These are phyloP conservation scores for Ameiurus melas DNA, from an alignment of 2,113 vertebrate species.

Conservation along the genomic window DNA sequence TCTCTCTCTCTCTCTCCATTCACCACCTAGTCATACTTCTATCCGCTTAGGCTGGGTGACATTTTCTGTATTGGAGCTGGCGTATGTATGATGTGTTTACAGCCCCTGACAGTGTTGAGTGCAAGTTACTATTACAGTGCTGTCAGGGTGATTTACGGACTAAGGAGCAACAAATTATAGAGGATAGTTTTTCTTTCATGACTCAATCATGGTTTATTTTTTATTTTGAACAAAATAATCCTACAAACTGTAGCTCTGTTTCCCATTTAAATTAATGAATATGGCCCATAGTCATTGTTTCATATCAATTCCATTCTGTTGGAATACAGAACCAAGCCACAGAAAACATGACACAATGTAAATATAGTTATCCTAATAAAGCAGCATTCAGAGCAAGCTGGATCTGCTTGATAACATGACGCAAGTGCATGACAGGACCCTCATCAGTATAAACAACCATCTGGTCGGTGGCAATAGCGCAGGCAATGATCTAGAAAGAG, in stretches of 20 bases:
- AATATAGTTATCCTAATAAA: too few species aligned
- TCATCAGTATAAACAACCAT: slow-evolving; percentile 78
- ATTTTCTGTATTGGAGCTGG: neutral
- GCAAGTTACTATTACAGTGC: neutral
- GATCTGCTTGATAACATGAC: slow-evolving; percentile 86
- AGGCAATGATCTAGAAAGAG: slow-evolving; percentile 62
- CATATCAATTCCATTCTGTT: neutral
- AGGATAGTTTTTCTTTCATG: neutral
- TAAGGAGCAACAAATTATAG: neutral
- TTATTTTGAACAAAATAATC: neutral
- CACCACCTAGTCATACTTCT: neutral
- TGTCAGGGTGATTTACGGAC: neutral
- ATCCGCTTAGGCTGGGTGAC: neutral
- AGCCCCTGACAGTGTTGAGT: neutral
- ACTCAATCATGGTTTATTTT: neutral
- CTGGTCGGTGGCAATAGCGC: slow-evolving; percentile 63
- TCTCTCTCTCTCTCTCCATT: neutral
- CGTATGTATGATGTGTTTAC: neutral
- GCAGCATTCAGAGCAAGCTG: slow-evolving; percentile 84
- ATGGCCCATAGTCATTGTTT: neutral
- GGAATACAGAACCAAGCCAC: neutral
- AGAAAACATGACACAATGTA: neutral
- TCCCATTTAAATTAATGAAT: neutral
- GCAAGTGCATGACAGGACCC: slow-evolving; percentile 79
- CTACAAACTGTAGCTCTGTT: neutral